Evolutionary conservation across 2,113 vertebrate genomes (phyloP), one percentile per base, ranked within the genome.

Genomic region (Ctenomys sociabilis): DNA sequence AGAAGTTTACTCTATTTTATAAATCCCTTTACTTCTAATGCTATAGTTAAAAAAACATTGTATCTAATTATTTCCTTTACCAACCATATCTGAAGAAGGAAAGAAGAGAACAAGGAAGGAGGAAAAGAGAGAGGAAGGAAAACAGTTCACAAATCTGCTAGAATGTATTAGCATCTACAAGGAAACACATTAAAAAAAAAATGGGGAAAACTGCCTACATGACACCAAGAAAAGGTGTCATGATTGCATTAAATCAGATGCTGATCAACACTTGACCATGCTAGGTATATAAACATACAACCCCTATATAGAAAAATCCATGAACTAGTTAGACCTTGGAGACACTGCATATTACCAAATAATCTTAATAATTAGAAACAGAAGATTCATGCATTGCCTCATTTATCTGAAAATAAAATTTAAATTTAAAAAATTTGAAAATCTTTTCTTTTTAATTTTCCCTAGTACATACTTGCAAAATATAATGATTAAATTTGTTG

Each of bases 341-440:
- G 90, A 91, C 30, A 66, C 0, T 59, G 2, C 68, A 43, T 14
- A 93, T 80, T 70, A 91, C 72, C 78, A 90, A 96, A 87, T 73
- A 64, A 81, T 63, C 9, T 91, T 91, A 78, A 89, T 30, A 91
- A 75, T 63, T 80, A 66, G 43, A 94, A 86, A 19, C 35, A 70
- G n/a, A 75, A 88, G n/a, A 66, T 64, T n/a, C 52, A 72, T 49
- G 14, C 12, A 57, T 88, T 85, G 14, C 24, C 77, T 77, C 21
- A 91, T 81, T 82, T 78, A n/a, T 57, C 43, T 81, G 22, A 96
- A 92, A 88, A 73, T 35, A 54, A 83, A 94, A 89, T 68, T 86
- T 57, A 45, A 40, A 91, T 68, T 83, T 81, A 28, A 26, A 61
- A 68, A 17, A 32, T n/a, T 43, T 40, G 26, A 32, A 45, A 92